Evolutionary conservation across 2,888 invertebrate species (phyloP).

Genomic region (Hipparchia sbordonii): DNA sequence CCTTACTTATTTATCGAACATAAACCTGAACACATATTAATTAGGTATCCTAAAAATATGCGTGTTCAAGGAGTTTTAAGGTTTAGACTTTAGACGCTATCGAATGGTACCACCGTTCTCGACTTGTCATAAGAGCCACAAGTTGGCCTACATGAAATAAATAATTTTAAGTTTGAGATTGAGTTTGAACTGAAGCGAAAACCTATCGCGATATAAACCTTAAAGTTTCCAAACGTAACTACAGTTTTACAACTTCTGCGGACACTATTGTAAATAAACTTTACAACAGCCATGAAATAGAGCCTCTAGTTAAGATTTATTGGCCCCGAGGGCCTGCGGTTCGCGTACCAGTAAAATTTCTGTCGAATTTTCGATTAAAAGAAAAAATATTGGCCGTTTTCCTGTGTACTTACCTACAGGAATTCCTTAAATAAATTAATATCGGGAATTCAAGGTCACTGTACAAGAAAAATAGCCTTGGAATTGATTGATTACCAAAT

Average conservation of each 20-base stretch:
- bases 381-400: constrained; percentile 1
- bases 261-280: constrained; percentile 16
- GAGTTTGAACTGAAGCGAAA: not conserved
- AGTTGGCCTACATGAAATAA: too few species aligned
- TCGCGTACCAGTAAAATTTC: not conserved
- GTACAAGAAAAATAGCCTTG: too few species aligned
- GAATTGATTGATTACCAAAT: too few species aligned
- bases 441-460: too few species aligned
- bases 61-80: too few species aligned
- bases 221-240: constrained; percentile 6
- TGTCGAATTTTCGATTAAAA: constrained; percentile 18
- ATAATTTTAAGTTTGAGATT: not conserved
- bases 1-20: too few species aligned
- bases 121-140: too few species aligned
- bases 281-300: constrained; percentile 20
- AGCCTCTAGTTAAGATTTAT: constrained; percentile 19
- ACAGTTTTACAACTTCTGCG: constrained; percentile 15
- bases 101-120: too few species aligned
- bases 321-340: not conserved
- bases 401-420: not conserved
- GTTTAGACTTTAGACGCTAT: too few species aligned
- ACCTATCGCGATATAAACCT: not conserved
- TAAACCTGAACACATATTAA: too few species aligned
- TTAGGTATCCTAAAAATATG: too few species aligned
- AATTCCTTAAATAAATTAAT: not conserved